These are phyloP conservation scores for Helogale parvula DNA, from an alignment of 2,113 vertebrate species.

Conservation along the genomic window DNA sequence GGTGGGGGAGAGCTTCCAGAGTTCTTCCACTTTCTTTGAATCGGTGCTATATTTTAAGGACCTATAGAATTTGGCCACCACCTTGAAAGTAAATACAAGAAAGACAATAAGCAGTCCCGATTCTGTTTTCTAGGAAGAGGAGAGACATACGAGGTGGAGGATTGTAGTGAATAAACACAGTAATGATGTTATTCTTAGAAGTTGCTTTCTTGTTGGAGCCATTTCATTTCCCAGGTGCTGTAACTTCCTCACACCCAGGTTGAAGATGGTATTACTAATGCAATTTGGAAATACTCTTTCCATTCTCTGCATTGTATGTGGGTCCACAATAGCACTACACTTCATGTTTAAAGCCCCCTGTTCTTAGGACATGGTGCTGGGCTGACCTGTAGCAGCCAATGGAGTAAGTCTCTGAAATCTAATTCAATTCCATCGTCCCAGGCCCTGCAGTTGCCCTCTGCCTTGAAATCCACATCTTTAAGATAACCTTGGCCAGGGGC, in stretches of 20 bases:
- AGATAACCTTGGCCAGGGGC: background rate
- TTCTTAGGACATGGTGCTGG: background rate
- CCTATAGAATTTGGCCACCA: background rate
- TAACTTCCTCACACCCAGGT: background rate
- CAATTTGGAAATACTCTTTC: background rate
- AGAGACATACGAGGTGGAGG: background rate
- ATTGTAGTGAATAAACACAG: background rate
- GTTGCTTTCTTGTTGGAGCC: background rate
- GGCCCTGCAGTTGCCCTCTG: background rate
- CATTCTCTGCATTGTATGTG: rapidly evolving
- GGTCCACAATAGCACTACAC: rapidly evolving
- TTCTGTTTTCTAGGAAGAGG: background rate
- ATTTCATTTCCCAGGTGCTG: background rate
- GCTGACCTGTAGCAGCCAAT: background rate
- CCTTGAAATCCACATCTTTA: background rate
- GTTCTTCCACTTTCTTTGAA: background rate
- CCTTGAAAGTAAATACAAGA: background rate
- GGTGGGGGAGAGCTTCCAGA: background rate
- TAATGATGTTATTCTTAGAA: background rate
- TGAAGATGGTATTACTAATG: background rate
- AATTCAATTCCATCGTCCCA: background rate
- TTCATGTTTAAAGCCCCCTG: background rate
- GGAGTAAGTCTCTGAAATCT: too few relatives aligned
- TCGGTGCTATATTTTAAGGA: background rate
- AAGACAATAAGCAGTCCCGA: background rate